Evolutionary conservation across 2,113 vertebrate genomes (phyloP), one percentile per base, ranked within the genome.

Genomic region (Aldabrachelys gigantea): DNA sequence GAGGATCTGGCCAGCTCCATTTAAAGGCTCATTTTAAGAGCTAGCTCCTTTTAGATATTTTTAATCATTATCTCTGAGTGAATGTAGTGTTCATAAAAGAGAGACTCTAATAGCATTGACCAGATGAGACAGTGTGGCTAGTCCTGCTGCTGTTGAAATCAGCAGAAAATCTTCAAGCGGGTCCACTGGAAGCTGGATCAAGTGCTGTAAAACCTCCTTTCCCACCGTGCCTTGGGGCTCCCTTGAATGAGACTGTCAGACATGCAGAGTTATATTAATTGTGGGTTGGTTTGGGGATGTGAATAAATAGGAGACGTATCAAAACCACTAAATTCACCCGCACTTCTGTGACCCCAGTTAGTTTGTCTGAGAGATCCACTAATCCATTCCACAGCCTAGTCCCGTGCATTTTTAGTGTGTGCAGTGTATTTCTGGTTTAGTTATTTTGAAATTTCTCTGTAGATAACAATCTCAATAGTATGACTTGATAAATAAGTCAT

Each of bases 381-480:
- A 56, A 2, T 11, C 0, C 0, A 3, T 4, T 19, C 57, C 85
- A 4, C 2, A 84, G 84, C 65, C 19, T 1, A 2, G 56, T 41
- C 24, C 53, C 56, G 12, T 2, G 38, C 62, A 5, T 86, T 91
- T 81, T 50, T 44, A 65, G 65, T 78, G 76, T 59, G 31, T 47
- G 25, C 47, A 47, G 1, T 65, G 24, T 76, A n/a, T 52, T 81
- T 86, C 8, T 89, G 29, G 24, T 25, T n/a, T 49, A 5, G 5
- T 83, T 84, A 81, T 44, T 47, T 47, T 47, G 47, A 47, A 47
- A 8, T 47, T 47, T 47, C 47, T 47, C 47, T 47, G 8, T 47
- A 47, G 47, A 47, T 47, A 47, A 47, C 47, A 47, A 9, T 69
- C 31, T 35, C 62, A 65, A 35, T 69, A 69, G 17, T n/a, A 69